phyloP scores from a whole-genome alignment of 2,113 vertebrate genomes.

The Rhea americana region DNA sequence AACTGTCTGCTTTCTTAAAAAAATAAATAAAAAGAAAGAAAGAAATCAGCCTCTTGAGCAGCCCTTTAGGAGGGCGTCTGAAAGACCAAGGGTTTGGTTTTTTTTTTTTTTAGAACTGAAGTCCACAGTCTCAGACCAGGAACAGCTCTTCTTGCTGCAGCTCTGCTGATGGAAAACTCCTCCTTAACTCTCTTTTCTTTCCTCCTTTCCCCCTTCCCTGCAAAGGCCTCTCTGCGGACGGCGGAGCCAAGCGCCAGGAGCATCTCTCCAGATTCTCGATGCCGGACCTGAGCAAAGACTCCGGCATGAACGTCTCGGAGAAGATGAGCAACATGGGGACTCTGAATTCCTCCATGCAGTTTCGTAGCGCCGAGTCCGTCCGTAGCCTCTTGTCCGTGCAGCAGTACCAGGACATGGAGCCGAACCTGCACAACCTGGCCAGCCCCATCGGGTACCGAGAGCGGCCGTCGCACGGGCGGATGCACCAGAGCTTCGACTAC shows the following conservation, averaged over 20 bases:
- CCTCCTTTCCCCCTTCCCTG: neutral
- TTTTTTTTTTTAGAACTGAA: neutral
- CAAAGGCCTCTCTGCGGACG: constrained; percentile 88
- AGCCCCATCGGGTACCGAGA: constrained; percentile 84
- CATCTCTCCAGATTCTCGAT: constrained; percentile 97
- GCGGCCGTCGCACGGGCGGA: constrained; percentile 69
- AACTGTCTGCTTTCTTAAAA: constrained; percentile 17
- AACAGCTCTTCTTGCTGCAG: neutral
- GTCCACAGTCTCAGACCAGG: neutral
- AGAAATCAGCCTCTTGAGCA: neutral
- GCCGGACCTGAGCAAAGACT: constrained; percentile 99
- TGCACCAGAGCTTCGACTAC: constrained; percentile 91
- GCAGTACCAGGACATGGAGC: constrained; percentile 90
- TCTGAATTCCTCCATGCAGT: constrained; percentile 90
- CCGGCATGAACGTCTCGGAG: constrained; percentile 93
- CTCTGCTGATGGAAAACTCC: neutral
- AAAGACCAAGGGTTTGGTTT: neutral
- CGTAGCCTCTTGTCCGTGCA: constrained; percentile 86
- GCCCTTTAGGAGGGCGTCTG: neutral
- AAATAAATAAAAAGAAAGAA: neutral
- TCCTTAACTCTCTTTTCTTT: neutral
- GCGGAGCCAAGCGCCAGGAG: constrained; percentile 90
- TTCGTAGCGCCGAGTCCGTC: constrained; percentile 92
- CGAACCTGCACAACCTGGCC: constrained; percentile 76
- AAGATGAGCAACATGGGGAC: constrained; percentile 93